Base-by-base conservation (phyloP, 2,888 invertebrate genomes). In the Chirona hameri region DNA sequence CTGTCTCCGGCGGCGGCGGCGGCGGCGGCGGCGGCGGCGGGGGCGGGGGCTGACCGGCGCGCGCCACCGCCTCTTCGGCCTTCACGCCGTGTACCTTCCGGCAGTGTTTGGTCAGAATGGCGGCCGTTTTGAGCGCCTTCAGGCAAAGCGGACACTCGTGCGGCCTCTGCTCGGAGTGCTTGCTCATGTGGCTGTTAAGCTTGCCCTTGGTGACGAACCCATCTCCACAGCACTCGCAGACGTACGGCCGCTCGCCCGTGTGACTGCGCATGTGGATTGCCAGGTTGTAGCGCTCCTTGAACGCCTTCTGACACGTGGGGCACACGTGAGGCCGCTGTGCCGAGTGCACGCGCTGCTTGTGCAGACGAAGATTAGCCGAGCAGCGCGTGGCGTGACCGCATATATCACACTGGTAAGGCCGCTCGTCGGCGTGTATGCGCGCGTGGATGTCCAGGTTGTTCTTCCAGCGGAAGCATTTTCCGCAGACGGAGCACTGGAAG, bases 401-500 rank as follows among this genome's bases (percentile, higher is more conserved):
- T 85, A 93, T 92, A 81, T 91, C 90, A 87, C 95, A 95, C 39
- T 92, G 92, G 87, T 95, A 95, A 0, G 95, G 95, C 91, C 94
- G 82, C 82, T 86, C 86, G 93, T 93, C 94, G 88, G 94, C 94
- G 88, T 95, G 95, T 84, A 95, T 90, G 85, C 95, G 91, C 89
- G 94, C 94, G 88, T 95, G 95, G 88, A 95, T 95, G 89, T 95
- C 95, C 85, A 95, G 89, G 87, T 95, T 95, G 89, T 95, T 95
- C 88, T 95, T 95, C 3, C 95, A 95, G 0, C 95, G 95, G 87
- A 95, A 95, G 88, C 92, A 91, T 89, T 95, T 95, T 83, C 91
- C 90, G 88, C 95, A 95, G 80, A 94, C 92, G 86, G 95, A 94
- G 87, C 95, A 95, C 87, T 93, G 76, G 76, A 46, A 76, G 46